Evolutionary conservation across 2,797 vertebrate genomes (phyloP).

Genomic region (Bradypodion ventrale): DNA sequence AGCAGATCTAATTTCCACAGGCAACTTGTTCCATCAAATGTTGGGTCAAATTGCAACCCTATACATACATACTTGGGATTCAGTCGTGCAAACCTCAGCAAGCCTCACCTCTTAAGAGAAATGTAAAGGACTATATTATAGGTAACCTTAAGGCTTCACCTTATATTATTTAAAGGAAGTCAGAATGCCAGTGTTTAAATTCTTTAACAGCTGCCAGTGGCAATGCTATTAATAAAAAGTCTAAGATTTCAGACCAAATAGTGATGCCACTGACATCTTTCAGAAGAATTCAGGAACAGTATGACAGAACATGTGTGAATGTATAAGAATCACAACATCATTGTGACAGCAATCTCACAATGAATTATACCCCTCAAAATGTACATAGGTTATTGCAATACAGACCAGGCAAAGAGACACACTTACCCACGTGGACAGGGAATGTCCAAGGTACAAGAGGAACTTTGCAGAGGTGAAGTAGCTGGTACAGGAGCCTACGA

Average conservation of each 20-base stretch:
- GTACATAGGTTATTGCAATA: neutral
- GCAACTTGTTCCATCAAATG: too few relatives aligned
- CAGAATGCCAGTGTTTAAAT: neutral
- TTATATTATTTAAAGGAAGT: neutral
- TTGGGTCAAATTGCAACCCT: too few relatives aligned
- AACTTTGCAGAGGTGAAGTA: constrained; percentile 91
- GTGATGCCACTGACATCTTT: neutral
- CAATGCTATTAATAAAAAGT: neutral
- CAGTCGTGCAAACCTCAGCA: too few relatives aligned
- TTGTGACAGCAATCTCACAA: neutral
- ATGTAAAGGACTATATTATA: neutral
- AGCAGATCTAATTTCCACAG: too few relatives aligned
- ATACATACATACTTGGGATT: too few relatives aligned
- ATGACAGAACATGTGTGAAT: neutral
- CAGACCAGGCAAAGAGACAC: neutral
- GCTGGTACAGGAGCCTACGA: constrained; percentile 68
- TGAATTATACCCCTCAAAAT: neutral
- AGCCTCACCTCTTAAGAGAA: neutral
- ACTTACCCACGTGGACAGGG: constrained; percentile 96
- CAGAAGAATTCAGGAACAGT: neutral
- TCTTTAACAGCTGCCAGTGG: fast-evolving
- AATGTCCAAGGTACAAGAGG: constrained; percentile 94
- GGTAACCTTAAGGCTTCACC: neutral
- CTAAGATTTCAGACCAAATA: neutral
- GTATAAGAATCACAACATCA: fast-evolving